Evolutionary conservation across 2,113 vertebrate genomes (phyloP), one percentile per base, ranked within the genome.

Genomic region (Paedocypris sp.): DNA sequence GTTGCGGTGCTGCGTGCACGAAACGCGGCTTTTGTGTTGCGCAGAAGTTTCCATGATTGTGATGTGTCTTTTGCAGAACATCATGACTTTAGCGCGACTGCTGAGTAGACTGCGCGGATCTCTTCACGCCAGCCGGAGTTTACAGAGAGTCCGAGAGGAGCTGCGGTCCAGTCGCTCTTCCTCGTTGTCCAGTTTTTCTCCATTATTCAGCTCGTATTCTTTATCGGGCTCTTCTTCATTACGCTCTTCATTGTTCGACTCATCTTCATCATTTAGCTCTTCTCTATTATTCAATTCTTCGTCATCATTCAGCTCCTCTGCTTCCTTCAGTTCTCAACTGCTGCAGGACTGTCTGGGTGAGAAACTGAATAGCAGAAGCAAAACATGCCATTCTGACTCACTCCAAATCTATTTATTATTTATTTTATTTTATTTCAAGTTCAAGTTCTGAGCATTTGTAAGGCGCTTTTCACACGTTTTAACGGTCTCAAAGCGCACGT

Each of bases 321-420:
- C 68, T 1, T 36, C 60, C n/a, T 61, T 67, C 0, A 60, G 29
- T 20, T 73, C 60, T 63, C 69, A 74, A 11, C 36, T 70, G 2
- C 47, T 43, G 0, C 61, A 78, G 0, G 63, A 81, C 41, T 75
- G 64, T 33, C 62, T 87, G 1, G 82, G 85, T 87, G 67, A 68
- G 80, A 79, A 28, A 41, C 6, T 8, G 11, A n/a, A 10, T 36
- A 12, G 19, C 19, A 43, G 16, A 4, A 1, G 6, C 36, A 39
- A 3, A 18, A 6, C 13, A 16, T 5, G 6, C 10, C 19, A 2
- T 25, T 25, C 9, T 0, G n/a, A n/a, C 19, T 1, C 5, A 1
- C 1, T 45, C 3, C 4, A 45, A 12, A 11, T 45, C 8, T n/a
- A 45, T 11, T 4, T 8, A 20, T 11, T 3, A 5, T 45, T 45